Conservation (phyloP, 1,140 invertebrate genomes). For the Drosophila ercepeae region DNA sequence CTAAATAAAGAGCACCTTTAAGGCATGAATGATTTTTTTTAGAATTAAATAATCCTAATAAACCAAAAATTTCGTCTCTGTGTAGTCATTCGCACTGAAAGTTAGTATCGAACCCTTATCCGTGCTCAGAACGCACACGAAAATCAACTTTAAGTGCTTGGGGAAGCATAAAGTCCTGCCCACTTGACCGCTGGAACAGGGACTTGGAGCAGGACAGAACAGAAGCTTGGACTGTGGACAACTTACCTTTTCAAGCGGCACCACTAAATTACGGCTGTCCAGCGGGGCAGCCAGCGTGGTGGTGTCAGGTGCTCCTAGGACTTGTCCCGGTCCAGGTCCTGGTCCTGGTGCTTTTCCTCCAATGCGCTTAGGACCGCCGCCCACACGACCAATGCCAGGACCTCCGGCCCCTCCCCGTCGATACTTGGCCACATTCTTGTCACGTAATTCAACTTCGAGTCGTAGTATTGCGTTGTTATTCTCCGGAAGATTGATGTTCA, state of each 20-base stretch:
- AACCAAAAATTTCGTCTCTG: background rate
- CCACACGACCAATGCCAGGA: constrained; percentile 37
- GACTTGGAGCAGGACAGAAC: constrained; percentile 13
- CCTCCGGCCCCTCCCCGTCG: constrained; percentile 49
- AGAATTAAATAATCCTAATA: background rate
- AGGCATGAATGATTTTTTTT: background rate
- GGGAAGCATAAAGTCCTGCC: constrained; percentile 29
- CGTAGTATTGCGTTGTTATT: constrained; percentile 82
- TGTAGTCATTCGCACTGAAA: constrained; percentile 7
- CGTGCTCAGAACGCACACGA: constrained; percentile 24
- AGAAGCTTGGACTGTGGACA: constrained; percentile 18
- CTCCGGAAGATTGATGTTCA: constrained; percentile 83
- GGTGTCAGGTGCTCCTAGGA: constrained; percentile 24
- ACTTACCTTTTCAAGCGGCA: constrained; percentile 84
- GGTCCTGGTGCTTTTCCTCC: background rate
- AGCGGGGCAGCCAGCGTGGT: constrained; percentile 35
- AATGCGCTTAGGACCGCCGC: constrained; percentile 18
- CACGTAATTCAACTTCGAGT: constrained; percentile 84
- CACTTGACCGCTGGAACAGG: constrained; percentile 24
- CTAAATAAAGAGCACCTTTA: no score
- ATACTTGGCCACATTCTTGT: constrained; percentile 83
- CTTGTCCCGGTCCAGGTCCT: background rate
- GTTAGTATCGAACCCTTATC: constrained; percentile 30
- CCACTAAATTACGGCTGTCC: constrained; percentile 71
- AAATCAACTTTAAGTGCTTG: constrained; percentile 66